phyloP scores from a whole-genome alignment of 2,888 invertebrate species.

The Cylloceria caligata region DNA sequence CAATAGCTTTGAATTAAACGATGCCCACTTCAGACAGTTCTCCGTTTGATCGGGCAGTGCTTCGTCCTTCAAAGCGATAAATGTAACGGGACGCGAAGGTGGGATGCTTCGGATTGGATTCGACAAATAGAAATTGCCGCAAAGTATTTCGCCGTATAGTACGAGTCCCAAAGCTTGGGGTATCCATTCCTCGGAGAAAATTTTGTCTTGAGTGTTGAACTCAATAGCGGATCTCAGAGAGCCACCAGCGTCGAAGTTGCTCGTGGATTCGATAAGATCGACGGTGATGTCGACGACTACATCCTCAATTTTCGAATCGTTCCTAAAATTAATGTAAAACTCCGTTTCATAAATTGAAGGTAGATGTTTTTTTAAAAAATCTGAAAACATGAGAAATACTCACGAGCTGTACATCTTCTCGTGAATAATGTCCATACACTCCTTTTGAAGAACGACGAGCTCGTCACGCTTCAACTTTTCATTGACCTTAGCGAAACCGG shows the following conservation, averaged over 20 bases:
- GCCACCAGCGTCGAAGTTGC: constrained; percentile 65
- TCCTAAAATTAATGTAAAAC: constrained; percentile 58
- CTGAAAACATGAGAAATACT: constrained; percentile 60
- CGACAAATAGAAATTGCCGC: constrained; percentile 78
- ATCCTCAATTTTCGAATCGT: constrained; percentile 67
- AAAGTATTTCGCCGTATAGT: constrained; percentile 80
- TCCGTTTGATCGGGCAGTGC: constrained; percentile 74
- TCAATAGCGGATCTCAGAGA: constrained; percentile 74
- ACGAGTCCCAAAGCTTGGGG: constrained; percentile 75
- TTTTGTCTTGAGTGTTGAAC: constrained; percentile 71
- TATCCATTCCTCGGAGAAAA: constrained; percentile 73
- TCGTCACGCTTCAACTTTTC: constrained; percentile 70
- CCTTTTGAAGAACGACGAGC: constrained; percentile 78
- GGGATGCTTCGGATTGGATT: constrained; percentile 72
- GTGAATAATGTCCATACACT: constrained; percentile 80
- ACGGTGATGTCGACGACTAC: constrained; percentile 73
- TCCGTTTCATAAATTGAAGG: neutral
- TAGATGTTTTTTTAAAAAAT: neutral
- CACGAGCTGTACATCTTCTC: constrained; percentile 77
- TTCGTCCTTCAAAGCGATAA: constrained; percentile 72
- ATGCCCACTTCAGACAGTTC: constrained; percentile 80
- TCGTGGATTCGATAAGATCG: constrained; percentile 76
- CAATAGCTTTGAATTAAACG: constrained; percentile 77
- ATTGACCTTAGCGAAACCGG: constrained; percentile 73
- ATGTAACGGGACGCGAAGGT: constrained; percentile 69